Evolutionary conservation across 1,140 invertebrate species (phyloP), one percentile per base, ranked within the genome.

Genomic region (Macrocentrus cingulum): DNA sequence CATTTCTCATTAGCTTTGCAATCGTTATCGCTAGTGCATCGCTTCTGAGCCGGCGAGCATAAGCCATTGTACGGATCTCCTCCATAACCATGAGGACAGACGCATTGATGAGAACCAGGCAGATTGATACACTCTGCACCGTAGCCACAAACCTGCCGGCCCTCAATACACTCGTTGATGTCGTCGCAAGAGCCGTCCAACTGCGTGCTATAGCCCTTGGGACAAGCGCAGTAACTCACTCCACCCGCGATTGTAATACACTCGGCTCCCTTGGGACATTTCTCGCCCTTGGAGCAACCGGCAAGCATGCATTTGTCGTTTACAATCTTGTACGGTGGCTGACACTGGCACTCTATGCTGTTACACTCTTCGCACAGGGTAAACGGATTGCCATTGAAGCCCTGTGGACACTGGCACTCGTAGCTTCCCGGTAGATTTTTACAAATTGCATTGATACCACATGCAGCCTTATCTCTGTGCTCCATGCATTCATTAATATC

Each of bases 341-440:
- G 89, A 69, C 92, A 95, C 64, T 91, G 88, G 63, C 92, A 94
- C 65, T 89, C 88, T 2, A 91, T 85, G 32, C 86, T 90, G 70
- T 86, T 88, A 68, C 91, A 94, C 77, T 91, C 85, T 78, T 93
- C 88, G 74, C 92, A 95, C 59, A 88, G 80, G 11, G 86, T 83
- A 69, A 91, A 94, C 5, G 92, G 91, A 79, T 94, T 94, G n/a
- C 92, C 92, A 66, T 90, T 90, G 67, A 90, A 94, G 6, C 90
- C 90, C 25, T 85, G 79, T 0, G 92, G 91, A 70, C 94, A 97
- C 66, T 91, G 90, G 68, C 93, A 96, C 76, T 94, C 92, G 70
- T 95, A 97, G 68, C 91, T 93, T n/a, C 94, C 94, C 0, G 92
- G 92, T 36, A 95, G 76, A 78, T 97, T 97, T 77, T 93, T 94